Evolutionary conservation across 2,888 invertebrate species (phyloP).

Genomic region (Hesperia comma): DNA sequence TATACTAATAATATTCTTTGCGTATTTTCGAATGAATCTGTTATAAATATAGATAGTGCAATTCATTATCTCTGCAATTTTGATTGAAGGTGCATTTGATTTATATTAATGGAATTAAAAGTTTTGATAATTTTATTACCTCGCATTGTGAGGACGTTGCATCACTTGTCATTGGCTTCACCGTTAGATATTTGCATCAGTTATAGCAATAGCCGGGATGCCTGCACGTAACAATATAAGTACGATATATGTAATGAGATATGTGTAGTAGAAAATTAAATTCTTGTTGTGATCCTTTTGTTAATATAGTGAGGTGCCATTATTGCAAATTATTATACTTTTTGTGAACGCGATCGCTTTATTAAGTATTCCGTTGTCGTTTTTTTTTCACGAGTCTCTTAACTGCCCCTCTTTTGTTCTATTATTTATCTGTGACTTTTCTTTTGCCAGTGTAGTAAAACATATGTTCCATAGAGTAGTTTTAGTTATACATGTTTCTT

Average conservation of each 20-base stretch:
- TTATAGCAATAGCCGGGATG: conserved; percentile 24
- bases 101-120: no score
- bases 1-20: no score
- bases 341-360: conserved; percentile 65
- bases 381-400: conserved; percentile 38
- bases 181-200: conserved; percentile 37
- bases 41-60: no score
- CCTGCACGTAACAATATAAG: conserved; percentile 44
- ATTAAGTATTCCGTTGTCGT: conserved; percentile 41
- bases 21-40: no score
- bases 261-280: conserved; percentile 51
- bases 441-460: conserved; percentile 28
- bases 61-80: no score
- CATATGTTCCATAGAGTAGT: conserved; percentile 28
- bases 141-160: not conserved
- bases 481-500: conserved; percentile 6
- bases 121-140: no score
- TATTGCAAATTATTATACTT: conserved; percentile 66
- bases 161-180: conserved; percentile 2
- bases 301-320: conserved; percentile 78
- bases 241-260: conserved; percentile 43
- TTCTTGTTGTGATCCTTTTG: conserved; percentile 69
- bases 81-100: no score
- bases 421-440: conserved; percentile 14
- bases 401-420: conserved; percentile 22